These are phyloP conservation scores for Cyanocitta stelleri DNA, from an alignment of 2,113 vertebrate species.

Conservation along the genomic window DNA sequence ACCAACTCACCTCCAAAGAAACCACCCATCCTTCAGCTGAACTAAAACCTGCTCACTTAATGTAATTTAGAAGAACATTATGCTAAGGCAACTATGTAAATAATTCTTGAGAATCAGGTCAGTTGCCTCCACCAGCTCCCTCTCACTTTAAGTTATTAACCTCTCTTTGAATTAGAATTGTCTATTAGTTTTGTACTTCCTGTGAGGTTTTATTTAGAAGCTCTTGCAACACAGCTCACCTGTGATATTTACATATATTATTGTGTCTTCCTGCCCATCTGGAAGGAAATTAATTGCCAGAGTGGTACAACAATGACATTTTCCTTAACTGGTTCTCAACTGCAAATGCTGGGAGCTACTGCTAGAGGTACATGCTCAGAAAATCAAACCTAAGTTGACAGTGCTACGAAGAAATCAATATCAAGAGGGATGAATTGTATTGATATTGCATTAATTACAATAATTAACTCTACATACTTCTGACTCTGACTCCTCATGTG, in stretches of 20 bases:
- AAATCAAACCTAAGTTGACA: background rate
- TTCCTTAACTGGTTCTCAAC: background rate
- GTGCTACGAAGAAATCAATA: background rate
- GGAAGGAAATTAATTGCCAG: background rate
- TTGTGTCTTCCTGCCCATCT: background rate
- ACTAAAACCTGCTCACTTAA: background rate
- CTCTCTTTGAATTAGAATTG: background rate
- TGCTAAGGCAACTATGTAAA: background rate
- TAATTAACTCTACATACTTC: constrained; percentile 76
- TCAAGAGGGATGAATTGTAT: background rate
- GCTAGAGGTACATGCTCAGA: background rate
- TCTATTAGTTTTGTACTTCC: background rate
- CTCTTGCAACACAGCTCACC: background rate
- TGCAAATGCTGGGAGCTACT: background rate
- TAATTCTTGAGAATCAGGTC: background rate
- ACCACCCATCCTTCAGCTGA: background rate
- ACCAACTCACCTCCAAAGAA: background rate
- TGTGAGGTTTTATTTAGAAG: background rate
- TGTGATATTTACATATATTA: background rate
- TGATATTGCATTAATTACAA: background rate
- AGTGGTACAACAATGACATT: background rate
- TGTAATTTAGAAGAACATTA: background rate
- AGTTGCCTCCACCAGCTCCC: background rate
- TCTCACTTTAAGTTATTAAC: background rate
- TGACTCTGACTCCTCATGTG: constrained; percentile 95